Evolutionary conservation across 2,797 vertebrate genomes (phyloP), one percentile per base, ranked within the genome.

Genomic region (Sebastes hubbsi): DNA sequence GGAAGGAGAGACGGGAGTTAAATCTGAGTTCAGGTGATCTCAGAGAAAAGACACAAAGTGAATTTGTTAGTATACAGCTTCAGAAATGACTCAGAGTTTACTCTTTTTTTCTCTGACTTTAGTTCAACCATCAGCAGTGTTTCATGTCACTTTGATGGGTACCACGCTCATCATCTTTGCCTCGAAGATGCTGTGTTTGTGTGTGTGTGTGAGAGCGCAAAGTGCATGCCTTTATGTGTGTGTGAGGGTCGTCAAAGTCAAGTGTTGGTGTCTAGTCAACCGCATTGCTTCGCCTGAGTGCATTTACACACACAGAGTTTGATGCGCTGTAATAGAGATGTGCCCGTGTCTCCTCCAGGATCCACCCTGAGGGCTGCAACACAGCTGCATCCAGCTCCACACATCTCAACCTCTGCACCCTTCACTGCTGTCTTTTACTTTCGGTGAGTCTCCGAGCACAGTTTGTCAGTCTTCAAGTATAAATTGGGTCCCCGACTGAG

Each of bases 311-410:
- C 16, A 65, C 42, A 71, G 7, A 64, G 75, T 66, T 75, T 77
- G 84, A 82, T 88, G 81, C 46, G 78, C 88, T 83, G 80, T 92
- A 88, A 87, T 8, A 54, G 29, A 84, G 81, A 86, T 72, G 80
- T 82, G 77, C 71, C 65, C 14, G 20, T 22, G 70, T 74, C 16
- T 83, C 74, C 69, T 87, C 61, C 76, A 72, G 72, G 25, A 77
- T 76, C 62, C 59, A 80, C 85, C 89, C 79, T 7, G 38, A 85
- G 84, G 87, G 87, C 83, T 69, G 25, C 42, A 76, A 46, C 70
- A 75, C 62, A 73, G 79, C 74, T 85, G 85, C 74, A 81, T 72
- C 82, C 66, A 75, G 9, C 77, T 66, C 29, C 30, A 62, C 79
- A 20, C 30, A 10, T 25, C 18, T 68, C 11, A 3, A 78, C 81